Base-by-base conservation (phyloP, 2,113 vertebrate genomes). In the Caretta caretta region DNA sequence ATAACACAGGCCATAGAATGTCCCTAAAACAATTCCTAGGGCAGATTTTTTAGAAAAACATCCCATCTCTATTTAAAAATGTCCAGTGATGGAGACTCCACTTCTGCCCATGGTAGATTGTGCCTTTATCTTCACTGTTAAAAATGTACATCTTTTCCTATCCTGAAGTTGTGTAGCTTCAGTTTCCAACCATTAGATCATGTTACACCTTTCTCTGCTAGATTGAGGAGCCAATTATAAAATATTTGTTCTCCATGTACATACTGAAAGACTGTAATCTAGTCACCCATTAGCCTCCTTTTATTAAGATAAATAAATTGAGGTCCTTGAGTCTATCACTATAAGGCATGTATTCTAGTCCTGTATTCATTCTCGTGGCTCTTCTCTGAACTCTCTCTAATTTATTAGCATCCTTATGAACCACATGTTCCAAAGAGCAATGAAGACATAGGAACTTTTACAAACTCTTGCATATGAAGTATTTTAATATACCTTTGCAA, bases 371-470 rank as follows among this genome's bases (percentile, higher is more conserved):
- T 31, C 59, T 62, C 7, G 3, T 62, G 29, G 35, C 35, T 69
- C 35, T 69, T 69, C 31, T 69, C 35, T 69, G 65, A 69, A 69
- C 65, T 13, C 35, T 69, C 16, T 20, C 35, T 10, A 20, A 20
- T 69, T 65, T n/a, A 69, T 17, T 69, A n/a, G 16, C 35, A 20
- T 69, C 35, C 35, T 69, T n/a, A 96, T 51, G 54, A 94, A 42
- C 62, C 87, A 89, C 90, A 94, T 75, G 86, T 95, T 96, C 91
- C 92, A 76, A 96, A 93, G 93, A 92, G 75, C 85, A 83, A 62
- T 80, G 80, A 75, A 81, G 90, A 81, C 51, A 0, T 0, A 91
- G 93, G 0, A 48, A 79, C 29, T 91, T 94, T 87, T 72, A n/a
- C 80, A 84, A 80, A 35, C 22, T 38, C 59, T 78, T 29, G 92